Evolutionary conservation across 2,113 vertebrate genomes (phyloP).

Genomic region (Onychorhynchus coronatus): DNA sequence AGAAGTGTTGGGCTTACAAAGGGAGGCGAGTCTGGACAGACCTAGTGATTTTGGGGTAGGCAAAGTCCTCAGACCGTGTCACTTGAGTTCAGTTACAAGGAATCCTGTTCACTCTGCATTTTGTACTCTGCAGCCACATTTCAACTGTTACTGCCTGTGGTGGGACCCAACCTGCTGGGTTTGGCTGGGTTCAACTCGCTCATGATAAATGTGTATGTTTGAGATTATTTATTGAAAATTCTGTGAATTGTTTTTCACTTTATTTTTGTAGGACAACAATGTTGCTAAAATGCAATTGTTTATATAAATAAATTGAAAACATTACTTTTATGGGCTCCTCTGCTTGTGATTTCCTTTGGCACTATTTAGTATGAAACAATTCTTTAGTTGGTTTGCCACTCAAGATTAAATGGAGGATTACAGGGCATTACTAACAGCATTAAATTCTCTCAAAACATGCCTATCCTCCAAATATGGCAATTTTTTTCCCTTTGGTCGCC

Average conservation of each 20-base stretch:
- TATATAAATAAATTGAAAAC: slow-evolving; percentile 40
- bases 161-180: slow-evolving; percentile 11
- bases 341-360: neutral
- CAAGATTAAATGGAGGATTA: neutral
- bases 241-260: slow-evolving; percentile 43
- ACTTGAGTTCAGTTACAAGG: neutral
- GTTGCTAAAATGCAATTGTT: slow-evolving; percentile 30
- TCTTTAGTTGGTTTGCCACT: neutral
- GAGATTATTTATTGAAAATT: slow-evolving; percentile 60
- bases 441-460: neutral
- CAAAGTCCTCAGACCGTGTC: neutral
- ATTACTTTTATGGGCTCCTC: neutral
- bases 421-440: neutral
- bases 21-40: neutral
- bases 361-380: neutral
- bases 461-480: neutral
- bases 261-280: slow-evolving; percentile 57
- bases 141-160: neutral
- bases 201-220: neutral
- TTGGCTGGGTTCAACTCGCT: neutral
- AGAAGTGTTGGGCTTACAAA: neutral
- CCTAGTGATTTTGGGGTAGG: neutral
- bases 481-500: neutral
- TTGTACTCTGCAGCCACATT: neutral
- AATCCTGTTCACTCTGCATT: neutral